Conservation (phyloP, 2,888 invertebrate species). For the Leucophenga maculata region DNA sequence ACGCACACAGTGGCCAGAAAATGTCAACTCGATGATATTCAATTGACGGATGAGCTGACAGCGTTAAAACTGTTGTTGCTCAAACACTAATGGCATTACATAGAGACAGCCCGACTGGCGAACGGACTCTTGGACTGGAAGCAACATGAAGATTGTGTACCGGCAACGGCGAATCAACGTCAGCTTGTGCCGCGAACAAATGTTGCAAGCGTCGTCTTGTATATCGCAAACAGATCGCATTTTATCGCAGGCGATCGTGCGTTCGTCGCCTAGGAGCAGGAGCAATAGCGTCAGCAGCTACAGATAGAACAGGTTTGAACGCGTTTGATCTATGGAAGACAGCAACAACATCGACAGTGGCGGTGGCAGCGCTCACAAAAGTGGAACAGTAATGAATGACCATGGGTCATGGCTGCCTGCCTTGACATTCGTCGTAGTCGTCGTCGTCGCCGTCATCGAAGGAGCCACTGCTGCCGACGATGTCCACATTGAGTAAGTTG, state of each 20-base stretch:
- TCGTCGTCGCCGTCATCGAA: background rate
- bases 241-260: constrained; percentile 56
- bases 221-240: constrained; percentile 61
- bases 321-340: constrained; percentile 60
- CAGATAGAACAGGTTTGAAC: constrained; percentile 53
- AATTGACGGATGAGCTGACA: constrained; percentile 71
- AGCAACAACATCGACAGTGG: constrained; percentile 33
- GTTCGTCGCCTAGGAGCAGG: constrained; percentile 24
- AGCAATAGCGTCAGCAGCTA: background rate
- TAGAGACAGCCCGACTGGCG: constrained; percentile 26
- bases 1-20: constrained; percentile 57
- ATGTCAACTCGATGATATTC: constrained; percentile 70
- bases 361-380: constrained; percentile 47
- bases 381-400: constrained; percentile 67
- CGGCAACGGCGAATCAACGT: background rate
- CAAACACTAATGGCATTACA: constrained; percentile 63
- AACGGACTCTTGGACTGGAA: constrained; percentile 23
- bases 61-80: constrained; percentile 71
- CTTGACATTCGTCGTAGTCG: constrained; percentile 40
- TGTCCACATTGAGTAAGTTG: constrained; percentile 65
- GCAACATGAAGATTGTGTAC: constrained; percentile 7
- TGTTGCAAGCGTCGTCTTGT: background rate
- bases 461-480: background rate
- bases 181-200: constrained; percentile 35
- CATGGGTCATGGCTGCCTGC: constrained; percentile 63